Evolutionary conservation across 2,888 invertebrate genomes (phyloP).

Genomic region (Carpatolechia fugitivella): DNA sequence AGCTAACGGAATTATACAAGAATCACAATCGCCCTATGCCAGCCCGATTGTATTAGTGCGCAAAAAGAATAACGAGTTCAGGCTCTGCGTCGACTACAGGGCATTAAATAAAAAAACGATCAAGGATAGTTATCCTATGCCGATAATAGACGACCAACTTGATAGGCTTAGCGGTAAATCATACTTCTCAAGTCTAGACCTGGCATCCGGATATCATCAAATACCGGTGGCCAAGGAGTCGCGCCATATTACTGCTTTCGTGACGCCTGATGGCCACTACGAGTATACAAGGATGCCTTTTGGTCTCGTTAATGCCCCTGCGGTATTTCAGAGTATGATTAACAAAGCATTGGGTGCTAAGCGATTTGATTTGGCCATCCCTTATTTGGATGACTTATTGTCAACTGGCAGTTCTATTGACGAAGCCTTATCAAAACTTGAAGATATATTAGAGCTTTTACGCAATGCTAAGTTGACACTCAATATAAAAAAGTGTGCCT

Average conservation of each 20-base stretch:
- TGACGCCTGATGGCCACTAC: constrained; percentile 18
- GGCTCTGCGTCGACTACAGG: constrained; percentile 24
- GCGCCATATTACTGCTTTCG: constrained; percentile 19
- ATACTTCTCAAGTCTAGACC: constrained; percentile 12
- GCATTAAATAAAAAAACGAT: no score
- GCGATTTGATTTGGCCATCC: no score
- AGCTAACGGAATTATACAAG: constrained; percentile 17
- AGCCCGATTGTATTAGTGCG: no score
- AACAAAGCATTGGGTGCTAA: constrained; percentile 8
- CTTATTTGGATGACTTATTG: constrained; percentile 12
- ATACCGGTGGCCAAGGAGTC: constrained; percentile 19
- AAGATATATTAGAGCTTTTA: background rate
- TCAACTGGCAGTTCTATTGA: background rate
- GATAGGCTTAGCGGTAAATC: constrained; percentile 12
- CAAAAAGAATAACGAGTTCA: no score
- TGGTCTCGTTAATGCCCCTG: no score
- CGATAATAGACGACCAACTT: constrained; percentile 27
- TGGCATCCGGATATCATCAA: no score
- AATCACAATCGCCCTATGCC: no score
- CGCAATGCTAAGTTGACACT: background rate
- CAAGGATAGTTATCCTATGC: constrained; percentile 22
- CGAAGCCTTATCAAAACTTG: background rate
- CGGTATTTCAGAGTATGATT: no score
- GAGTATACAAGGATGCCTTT: constrained; percentile 24
- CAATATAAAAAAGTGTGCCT: constrained; percentile 6